These are phyloP conservation scores for Camelus dromedarius DNA, from an alignment of 2,113 vertebrate species.

Conservation along the genomic window DNA sequence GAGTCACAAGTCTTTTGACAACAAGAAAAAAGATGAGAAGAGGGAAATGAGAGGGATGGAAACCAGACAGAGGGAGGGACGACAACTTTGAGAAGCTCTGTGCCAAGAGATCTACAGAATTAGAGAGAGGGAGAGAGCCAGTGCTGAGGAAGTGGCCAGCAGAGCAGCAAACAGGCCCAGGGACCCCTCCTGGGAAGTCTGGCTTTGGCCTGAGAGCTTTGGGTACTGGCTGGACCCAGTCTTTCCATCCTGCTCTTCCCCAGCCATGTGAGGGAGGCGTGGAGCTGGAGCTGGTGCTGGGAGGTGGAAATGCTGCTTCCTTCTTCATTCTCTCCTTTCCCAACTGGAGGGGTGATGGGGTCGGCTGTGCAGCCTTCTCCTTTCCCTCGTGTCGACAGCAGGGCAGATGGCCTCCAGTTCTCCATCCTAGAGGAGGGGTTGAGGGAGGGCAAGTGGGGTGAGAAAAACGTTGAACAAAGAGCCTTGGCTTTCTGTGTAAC, in stretches of 20 bases:
- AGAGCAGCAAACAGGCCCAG: neutral
- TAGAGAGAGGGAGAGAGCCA: neutral
- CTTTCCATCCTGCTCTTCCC: neutral
- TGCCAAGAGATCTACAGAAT: neutral
- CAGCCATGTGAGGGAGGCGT: neutral
- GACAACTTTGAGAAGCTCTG: neutral
- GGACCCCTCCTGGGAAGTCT: neutral
- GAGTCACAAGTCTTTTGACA: neutral
- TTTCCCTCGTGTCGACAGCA: neutral
- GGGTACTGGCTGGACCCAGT: neutral
- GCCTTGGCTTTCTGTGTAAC: neutral
- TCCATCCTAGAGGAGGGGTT: neutral
- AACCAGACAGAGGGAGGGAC: neutral
- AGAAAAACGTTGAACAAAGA: neutral
- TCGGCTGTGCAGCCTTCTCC: neutral
- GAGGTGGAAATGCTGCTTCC: neutral
- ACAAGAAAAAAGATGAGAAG: neutral
- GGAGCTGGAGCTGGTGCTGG: neutral
- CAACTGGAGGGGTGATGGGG: too few species aligned
- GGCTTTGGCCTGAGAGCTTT: neutral
- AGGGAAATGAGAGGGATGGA: neutral
- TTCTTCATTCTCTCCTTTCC: neutral
- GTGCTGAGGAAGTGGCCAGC: neutral
- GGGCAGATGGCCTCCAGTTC: too few species aligned
- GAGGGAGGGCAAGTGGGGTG: rapidly evolving